Evolutionary conservation across 2,888 invertebrate species (phyloP).

Genomic region (Drosophila imparisetae): DNA sequence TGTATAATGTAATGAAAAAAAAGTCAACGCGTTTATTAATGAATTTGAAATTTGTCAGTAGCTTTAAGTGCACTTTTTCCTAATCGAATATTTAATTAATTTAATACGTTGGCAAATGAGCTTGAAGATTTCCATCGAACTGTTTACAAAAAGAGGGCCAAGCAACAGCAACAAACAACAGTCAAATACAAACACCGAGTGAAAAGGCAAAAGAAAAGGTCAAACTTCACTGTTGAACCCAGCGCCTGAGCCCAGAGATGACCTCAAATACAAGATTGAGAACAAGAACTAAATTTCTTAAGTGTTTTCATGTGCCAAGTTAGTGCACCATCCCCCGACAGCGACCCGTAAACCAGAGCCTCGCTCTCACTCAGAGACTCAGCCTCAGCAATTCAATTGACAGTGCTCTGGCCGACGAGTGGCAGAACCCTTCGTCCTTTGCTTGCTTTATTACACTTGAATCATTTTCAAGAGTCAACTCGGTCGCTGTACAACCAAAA

Average conservation of each 20-base stretch:
- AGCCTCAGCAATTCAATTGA: constrained; percentile 25
- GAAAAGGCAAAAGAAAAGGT: constrained; percentile 25
- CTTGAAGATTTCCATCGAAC: constrained; percentile 56
- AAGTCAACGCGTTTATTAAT: constrained; percentile 32
- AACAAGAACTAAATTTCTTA: constrained; percentile 77
- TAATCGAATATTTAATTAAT: constrained; percentile 79
- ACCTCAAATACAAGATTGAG: constrained; percentile 79
- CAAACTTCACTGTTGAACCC: constrained; percentile 17
- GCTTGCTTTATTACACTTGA: constrained; percentile 76
- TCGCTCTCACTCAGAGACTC: neutral
- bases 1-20: constrained; percentile 19
- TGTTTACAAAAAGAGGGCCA: constrained; percentile 17
- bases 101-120: constrained; percentile 60
- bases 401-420: constrained; percentile 27
- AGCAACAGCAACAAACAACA: constrained; percentile 21
- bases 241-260: constrained; percentile 27
- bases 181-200: constrained; percentile 33
- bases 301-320: constrained; percentile 73
- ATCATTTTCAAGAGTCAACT: constrained; percentile 76
- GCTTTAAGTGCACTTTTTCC: constrained; percentile 34
- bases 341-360: neutral
- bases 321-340: constrained; percentile 10
- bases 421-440: constrained; percentile 46
- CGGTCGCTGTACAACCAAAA: constrained; percentile 6
- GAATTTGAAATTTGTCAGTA: constrained; percentile 34